Conservation (phyloP, 2,888 invertebrate species). For the Apotomis betuletana region DNA sequence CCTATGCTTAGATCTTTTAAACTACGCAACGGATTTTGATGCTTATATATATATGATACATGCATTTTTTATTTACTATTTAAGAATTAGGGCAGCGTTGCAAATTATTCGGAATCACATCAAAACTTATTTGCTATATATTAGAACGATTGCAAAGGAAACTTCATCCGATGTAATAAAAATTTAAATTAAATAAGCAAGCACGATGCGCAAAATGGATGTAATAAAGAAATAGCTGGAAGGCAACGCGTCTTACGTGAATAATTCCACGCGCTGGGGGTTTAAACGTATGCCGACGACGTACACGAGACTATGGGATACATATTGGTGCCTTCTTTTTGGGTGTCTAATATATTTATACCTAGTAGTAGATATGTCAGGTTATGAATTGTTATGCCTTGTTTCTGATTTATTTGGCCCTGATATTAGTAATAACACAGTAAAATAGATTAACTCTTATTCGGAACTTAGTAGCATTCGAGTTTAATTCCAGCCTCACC, state of each 20-base stretch:
- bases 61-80: too few relatives aligned
- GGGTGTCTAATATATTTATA: constrained; percentile 3
- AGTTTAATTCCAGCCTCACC: constrained; percentile 4
- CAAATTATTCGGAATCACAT: too few relatives aligned
- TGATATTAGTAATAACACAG: not conserved
- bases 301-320: constrained; percentile 34
- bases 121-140: too few relatives aligned
- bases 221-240: constrained; percentile 73
- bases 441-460: too few relatives aligned
- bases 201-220: constrained; percentile 59
- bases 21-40: too few relatives aligned
- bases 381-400: constrained; percentile 23
- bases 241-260: constrained; percentile 61
- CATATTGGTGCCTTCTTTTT: constrained; percentile 33
- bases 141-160: not conserved
- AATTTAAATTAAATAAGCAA: constrained; percentile 68
- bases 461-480: too few relatives aligned
- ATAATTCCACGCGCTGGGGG: constrained; percentile 65
- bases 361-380: not conserved
- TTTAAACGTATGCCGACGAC: constrained; percentile 41
- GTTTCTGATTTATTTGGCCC: not conserved
- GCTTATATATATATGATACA: too few relatives aligned
- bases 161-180: constrained; percentile 44
- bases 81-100: too few relatives aligned
- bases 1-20: too few relatives aligned